Percentiles rank a stretch among this genome's conserved stretches.
Conservation (phyloP, 2,113 vertebrate genomes). For the Malurus elegans region DNA sequence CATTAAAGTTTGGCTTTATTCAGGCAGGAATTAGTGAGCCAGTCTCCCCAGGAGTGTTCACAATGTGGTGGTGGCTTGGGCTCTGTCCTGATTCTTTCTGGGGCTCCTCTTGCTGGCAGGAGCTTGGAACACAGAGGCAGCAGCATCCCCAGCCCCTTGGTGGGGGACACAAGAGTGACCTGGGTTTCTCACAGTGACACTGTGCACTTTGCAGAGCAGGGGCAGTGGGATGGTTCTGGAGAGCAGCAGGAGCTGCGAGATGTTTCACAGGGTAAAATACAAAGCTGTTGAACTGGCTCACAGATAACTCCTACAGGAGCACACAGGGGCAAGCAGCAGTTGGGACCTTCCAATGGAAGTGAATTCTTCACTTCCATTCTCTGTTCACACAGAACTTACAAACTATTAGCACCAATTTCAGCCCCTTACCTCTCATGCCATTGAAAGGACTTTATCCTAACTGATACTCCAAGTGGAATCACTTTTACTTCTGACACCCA, state of each 20-base stretch:
- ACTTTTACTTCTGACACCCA: not conserved
- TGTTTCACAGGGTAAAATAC: not conserved
- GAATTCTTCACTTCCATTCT: not conserved
- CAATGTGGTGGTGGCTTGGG: not conserved
- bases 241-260: not conserved
- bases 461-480: not conserved
- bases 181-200: rapidly evolving
- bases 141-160: not conserved
- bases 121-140: not conserved
- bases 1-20: not conserved
- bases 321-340: not conserved
- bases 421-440: not conserved
- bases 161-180: not conserved
- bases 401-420: not conserved
- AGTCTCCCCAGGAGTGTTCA: not conserved
- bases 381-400: not conserved
- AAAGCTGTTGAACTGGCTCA: not conserved
- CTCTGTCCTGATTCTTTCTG: not conserved
- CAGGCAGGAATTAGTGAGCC: not conserved
- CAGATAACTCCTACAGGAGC: not conserved
- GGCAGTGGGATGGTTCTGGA: not conserved
- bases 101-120: not conserved
- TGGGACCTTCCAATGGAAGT: too few relatives aligned
- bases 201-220: not conserved
- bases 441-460: not conserved